phyloP scores from a whole-genome alignment of 2,113 vertebrate genomes.

The Oxyura jamaicensis region DNA sequence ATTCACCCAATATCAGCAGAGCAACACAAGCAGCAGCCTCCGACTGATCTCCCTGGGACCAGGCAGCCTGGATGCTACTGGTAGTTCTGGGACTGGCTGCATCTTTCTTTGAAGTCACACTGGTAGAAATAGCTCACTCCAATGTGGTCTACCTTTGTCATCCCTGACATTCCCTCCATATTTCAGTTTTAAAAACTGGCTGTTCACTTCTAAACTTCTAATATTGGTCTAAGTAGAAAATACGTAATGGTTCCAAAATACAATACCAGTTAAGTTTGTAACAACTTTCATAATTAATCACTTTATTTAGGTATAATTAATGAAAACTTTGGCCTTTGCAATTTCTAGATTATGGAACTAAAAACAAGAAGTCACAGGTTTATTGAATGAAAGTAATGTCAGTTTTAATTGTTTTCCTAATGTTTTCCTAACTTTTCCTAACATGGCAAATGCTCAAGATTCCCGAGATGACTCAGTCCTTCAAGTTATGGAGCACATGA shows the following conservation, averaged over 20 bases:
- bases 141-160: neutral
- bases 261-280: neutral
- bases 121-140: neutral
- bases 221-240: neutral
- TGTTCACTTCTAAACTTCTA: neutral
- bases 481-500: neutral
- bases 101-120: neutral
- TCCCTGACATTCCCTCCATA: neutral
- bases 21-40: neutral
- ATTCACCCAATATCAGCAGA: neutral
- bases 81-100: neutral
- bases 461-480: neutral
- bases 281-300: neutral
- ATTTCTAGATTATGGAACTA: neutral
- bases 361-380: neutral
- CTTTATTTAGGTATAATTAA: neutral
- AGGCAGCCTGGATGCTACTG: neutral
- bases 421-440: too few relatives aligned
- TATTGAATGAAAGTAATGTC: neutral
- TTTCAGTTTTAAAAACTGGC: neutral
- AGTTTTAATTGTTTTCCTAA: neutral
- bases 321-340: neutral
- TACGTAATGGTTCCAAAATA: neutral
- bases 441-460: neutral
- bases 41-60: neutral